Base-by-base conservation (phyloP, 2,113 vertebrate species). In the Isichthys henryi region DNA sequence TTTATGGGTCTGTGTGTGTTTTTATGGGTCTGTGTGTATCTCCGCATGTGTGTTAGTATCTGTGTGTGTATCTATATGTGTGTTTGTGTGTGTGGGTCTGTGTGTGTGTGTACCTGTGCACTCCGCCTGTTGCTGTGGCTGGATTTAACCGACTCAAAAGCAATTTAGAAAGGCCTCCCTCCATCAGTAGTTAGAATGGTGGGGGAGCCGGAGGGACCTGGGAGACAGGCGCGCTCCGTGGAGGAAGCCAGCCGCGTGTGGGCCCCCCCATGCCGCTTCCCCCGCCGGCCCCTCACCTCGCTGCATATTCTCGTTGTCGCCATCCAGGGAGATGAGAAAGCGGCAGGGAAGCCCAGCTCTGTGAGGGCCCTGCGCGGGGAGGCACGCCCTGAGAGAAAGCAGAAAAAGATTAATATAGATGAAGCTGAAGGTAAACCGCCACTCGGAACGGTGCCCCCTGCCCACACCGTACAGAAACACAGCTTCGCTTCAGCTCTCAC, bases 401-500 rank as follows among this genome's bases (percentile, higher is more conserved):
- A 97, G 97, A 98, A 98, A 97, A 98, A 97, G 96, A 98, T 99
- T 97, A 99, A 99, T 97, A 97, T 99, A 98, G 98, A 99, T 93
- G 98, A 99, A 98, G 98, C 98, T 93, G 98, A 99, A 98, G 98
- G 98, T 99, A 98, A 95, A 94, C 85, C 88, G 82, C 85, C 84
- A 86, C 87, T 31, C 0, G 46, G 17, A 27, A 77, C 48, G 15
- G 62, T 17, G 43, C 53, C 48, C 58, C 46, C 49, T 21, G 48
- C 49, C 19, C 39, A 56, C 66, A 66, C 35, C 46, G 74, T 87
- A 50, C 74, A 39, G 50, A 82, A 45, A 48, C 27, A 23, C 88
- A 90, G 89, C 89, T 88, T 90, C 56, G 89, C 89, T 80, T 87
- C 87, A 48, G 87, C 19, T 89, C 82, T 89, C 46, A 74, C 80